Conservation (phyloP, 2,113 vertebrate genomes). For the Excalfactoria chinensis region DNA sequence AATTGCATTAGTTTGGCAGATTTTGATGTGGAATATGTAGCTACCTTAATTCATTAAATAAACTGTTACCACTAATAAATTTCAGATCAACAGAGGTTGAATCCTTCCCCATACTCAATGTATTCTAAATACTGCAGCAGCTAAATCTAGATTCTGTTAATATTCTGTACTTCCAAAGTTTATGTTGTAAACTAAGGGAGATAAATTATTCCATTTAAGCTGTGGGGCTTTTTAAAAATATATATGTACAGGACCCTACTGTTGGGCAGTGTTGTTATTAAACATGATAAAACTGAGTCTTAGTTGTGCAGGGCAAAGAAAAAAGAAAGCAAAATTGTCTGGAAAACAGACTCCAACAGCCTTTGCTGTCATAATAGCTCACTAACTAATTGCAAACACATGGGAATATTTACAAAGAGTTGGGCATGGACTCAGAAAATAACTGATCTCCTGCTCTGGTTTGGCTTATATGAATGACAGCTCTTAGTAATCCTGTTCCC, state of each 20-base stretch:
- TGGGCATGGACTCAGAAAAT: slow-evolving; percentile 23
- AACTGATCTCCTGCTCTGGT: slow-evolving; percentile 47
- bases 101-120: not conserved
- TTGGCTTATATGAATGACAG: slow-evolving; percentile 46
- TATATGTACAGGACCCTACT: slow-evolving; percentile 5
- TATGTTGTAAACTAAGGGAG: not conserved
- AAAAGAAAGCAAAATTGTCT: not conserved
- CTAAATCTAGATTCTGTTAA: not conserved
- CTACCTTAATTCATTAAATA: not conserved
- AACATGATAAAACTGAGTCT: slow-evolving; percentile 16
- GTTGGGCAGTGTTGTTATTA: slow-evolving; percentile 33
- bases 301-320: not conserved
- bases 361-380: slow-evolving; percentile 44
- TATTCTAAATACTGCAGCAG: not conserved
- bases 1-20: not conserved
- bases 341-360: slow-evolving; percentile 53
- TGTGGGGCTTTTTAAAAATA: not conserved
- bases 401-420: slow-evolving; percentile 65
- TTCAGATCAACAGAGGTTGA: not conserved
- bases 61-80: not conserved
- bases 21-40: not conserved
- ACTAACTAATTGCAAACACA: slow-evolving; percentile 71
- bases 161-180: not conserved
- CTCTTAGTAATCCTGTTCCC: slow-evolving; percentile 37
- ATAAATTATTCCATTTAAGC: slow-evolving; percentile 12